A percentile compares a stretch with the other conserved stretches of the same genome.
Conservation (phyloP, 2,888 invertebrate genomes). For the Laothoe populi region DNA sequence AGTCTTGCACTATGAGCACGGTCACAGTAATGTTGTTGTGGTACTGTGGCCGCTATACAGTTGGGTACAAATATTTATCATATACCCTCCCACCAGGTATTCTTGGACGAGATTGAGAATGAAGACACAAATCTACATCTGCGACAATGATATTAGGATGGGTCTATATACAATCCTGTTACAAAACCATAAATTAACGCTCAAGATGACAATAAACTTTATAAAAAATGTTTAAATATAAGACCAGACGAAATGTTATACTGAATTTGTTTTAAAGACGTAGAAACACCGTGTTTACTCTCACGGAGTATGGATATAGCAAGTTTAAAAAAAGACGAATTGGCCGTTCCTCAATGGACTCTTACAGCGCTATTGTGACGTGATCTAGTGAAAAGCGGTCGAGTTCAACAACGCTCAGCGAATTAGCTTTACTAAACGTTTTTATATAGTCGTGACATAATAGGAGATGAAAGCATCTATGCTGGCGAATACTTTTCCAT, state of each 20-base stretch:
- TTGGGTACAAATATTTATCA: no score
- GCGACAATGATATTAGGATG: no score
- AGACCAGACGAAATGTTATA: neutral
- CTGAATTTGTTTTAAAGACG: neutral
- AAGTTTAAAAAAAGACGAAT: neutral
- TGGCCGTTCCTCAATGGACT: neutral
- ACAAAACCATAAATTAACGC: no score
- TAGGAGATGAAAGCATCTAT: conserved; percentile 50
- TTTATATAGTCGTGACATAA: conserved; percentile 40
- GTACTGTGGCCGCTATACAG: no score
- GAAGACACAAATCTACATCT: no score
- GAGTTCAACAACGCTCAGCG: conserved; percentile 27
- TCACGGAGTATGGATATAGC: neutral
- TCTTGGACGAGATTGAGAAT: no score
- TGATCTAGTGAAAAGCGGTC: conserved; percentile 11
- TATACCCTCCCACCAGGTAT: no score
- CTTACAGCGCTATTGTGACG: neutral
- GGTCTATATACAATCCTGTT: no score
- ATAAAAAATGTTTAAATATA: no score
- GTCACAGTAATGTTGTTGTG: no score
- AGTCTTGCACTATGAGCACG: no score
- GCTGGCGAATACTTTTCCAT: conserved; percentile 66
- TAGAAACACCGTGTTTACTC: neutral
- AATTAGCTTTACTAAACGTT: conserved; percentile 28
- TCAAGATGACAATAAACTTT: no score